A percentile compares a stretch with the other conserved stretches of the same genome.
Evolutionary conservation across 2,888 invertebrate genomes (phyloP).

Genomic region (Agonopterix arenella): DNA sequence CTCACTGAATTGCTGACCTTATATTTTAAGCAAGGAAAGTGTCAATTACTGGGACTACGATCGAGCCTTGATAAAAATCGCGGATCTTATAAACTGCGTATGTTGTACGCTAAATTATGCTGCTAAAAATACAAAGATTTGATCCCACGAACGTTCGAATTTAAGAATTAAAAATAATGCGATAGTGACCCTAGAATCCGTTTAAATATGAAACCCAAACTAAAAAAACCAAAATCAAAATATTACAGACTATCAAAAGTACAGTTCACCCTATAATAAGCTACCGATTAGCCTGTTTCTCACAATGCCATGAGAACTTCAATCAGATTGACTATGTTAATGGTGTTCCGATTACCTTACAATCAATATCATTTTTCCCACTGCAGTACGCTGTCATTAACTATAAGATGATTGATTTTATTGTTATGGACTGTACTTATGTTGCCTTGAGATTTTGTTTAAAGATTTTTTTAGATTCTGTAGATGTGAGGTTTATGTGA

Average conservation of each 20-base stretch:
- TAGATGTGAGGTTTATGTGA: background rate
- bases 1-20: too few species aligned
- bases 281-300: constrained; percentile 29
- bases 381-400: constrained; percentile 35
- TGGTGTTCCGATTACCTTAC: constrained; percentile 30
- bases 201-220: too few species aligned
- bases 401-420: constrained; percentile 20
- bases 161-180: too few species aligned
- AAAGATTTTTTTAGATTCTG: background rate
- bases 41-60: too few species aligned
- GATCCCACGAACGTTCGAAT: too few species aligned
- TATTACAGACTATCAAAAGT: background rate
- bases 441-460: background rate
- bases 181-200: too few species aligned
- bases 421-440: constrained; percentile 16
- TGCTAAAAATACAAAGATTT: too few species aligned
- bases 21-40: too few species aligned
- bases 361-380: constrained; percentile 37
- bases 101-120: too few species aligned
- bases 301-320: constrained; percentile 44
- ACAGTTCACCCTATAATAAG: constrained; percentile 13
- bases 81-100: too few species aligned
- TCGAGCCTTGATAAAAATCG: too few species aligned
- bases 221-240: too few species aligned
- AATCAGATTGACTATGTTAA: constrained; percentile 46